A percentile compares a stretch with the other conserved stretches of the same genome.
These are phyloP conservation scores for Rosalia funebris DNA, from an alignment of 2,888 invertebrate genomes.

Conservation along the genomic window DNA sequence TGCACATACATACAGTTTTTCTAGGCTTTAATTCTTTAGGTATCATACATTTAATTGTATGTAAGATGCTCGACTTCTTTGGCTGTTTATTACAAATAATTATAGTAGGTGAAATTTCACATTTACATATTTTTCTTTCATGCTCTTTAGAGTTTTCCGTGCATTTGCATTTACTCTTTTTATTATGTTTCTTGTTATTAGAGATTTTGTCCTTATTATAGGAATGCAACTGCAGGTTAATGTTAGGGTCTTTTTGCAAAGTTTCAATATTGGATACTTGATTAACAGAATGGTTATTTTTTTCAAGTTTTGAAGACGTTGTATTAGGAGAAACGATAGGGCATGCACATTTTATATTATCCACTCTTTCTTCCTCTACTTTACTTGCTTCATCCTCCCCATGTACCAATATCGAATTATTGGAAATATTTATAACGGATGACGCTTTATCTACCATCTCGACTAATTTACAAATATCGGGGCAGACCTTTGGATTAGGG, in stretches of 20 bases:
- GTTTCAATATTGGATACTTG: too few relatives aligned
- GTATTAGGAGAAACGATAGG: too few relatives aligned
- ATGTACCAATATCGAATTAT: not conserved
- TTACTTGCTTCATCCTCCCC: not conserved
- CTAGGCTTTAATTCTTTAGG: slow-evolving; percentile 1
- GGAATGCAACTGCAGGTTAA: slow-evolving; percentile 27
- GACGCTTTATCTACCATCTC: slow-evolving; percentile 15
- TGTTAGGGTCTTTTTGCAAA: slow-evolving; percentile 29
- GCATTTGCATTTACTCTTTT: slow-evolving; percentile 10
- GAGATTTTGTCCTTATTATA: slow-evolving; percentile 13
- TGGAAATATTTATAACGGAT: not conserved
- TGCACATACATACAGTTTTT: too few relatives aligned
- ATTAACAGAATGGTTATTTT: too few relatives aligned
- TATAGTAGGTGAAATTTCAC: slow-evolving; percentile 22
- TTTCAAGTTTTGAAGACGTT: too few relatives aligned
- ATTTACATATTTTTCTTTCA: slow-evolving; percentile 8
- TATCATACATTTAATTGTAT: slow-evolving; percentile 6
- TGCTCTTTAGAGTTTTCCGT: slow-evolving; percentile 10
- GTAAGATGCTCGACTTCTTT: slow-evolving; percentile 8
- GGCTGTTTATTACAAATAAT: slow-evolving; percentile 30
- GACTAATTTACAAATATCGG: slow-evolving; percentile 17
- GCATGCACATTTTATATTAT: too few relatives aligned
- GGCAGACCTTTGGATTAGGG: not conserved
- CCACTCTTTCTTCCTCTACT: not conserved
- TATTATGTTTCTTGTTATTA: not conserved